Base-by-base conservation (phyloP, 2,113 vertebrate species). In the Smithornis capensis region DNA sequence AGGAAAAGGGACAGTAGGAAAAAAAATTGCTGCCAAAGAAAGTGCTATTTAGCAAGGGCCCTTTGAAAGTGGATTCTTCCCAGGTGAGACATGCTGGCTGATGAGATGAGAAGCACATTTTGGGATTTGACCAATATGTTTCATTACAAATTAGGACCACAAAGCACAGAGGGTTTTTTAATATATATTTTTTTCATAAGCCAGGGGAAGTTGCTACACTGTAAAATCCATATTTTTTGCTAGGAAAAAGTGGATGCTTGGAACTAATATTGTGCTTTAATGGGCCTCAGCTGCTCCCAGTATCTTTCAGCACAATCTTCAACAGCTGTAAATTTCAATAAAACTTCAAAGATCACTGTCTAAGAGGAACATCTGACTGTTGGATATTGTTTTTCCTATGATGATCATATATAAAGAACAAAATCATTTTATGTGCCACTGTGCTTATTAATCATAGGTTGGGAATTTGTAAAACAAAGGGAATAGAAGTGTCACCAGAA, bases 381-480 rank as follows among this genome's bases (percentile, higher is more conserved):
- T 78, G 89, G 88, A 87, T 93, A 86, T 90, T 96, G 85, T 44
- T 94, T 94, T 91, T 59, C 29, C 42, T 76, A 15, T 74, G 91
- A 77, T 59, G 64, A 83, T 83, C 56, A 23, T 23, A 52, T 77
- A 77, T 74, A 74, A 90, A 93, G 83, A 78, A 86, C 31, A 86
- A 75, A 95, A 88, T 33, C 6, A 75, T 78, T 93, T 92, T 64
- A 74, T 89, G 71, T 94, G 84, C 49, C 27, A 1, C 67, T 40
- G 14, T 3, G 0, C 80, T 90, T 95, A 93, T 88, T 96, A 96
- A 94, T 95, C 88, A 95, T 68, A 82, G 56, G 64, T 94, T 80
- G 53, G 62, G 76, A 92, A 83, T 95, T 95, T 90, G 83, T 92
- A 78, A 92, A 95, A 83, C 82, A 88, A 93, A 86, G 82, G 63